Conservation (phyloP, 2,113 vertebrate species). For the Sciurus niger region DNA sequence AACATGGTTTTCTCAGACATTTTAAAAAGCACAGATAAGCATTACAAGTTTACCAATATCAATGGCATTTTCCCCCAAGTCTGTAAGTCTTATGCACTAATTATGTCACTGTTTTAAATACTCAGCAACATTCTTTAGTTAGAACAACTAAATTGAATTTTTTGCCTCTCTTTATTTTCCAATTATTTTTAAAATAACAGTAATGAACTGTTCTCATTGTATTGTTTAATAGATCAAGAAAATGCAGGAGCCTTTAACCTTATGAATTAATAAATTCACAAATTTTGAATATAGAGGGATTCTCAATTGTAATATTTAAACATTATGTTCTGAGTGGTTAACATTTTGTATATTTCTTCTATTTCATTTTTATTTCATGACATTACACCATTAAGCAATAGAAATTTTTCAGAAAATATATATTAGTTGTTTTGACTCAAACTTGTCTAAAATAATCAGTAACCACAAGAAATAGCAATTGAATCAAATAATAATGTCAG, state of each 20-base stretch:
- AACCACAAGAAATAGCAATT: slow-evolving; percentile 2
- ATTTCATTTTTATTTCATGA: slow-evolving; percentile 29
- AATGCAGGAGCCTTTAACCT: background rate
- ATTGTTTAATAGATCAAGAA: background rate
- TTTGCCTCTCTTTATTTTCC: background rate
- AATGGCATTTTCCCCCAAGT: background rate
- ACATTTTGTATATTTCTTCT: background rate
- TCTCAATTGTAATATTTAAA: background rate
- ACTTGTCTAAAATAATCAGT: slow-evolving; percentile 3
- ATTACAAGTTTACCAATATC: background rate
- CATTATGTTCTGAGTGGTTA: background rate
- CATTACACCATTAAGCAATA: background rate
- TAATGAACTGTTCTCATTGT: background rate
- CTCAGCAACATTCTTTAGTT: slow-evolving; percentile 29
- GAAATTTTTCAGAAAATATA: background rate
- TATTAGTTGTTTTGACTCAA: background rate
- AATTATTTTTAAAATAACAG: background rate
- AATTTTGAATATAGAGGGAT: background rate
- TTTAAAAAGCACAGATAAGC: background rate
- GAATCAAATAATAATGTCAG: background rate
- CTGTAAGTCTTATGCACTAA: background rate
- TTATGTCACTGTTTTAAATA: background rate
- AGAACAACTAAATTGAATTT: slow-evolving; percentile 5
- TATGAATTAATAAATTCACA: slow-evolving; percentile 8
- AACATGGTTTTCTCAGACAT: background rate